These are phyloP conservation scores for Pristionchus fissidentatus DNA, from an alignment of 2,888 invertebrate species.

Conservation along the genomic window DNA sequence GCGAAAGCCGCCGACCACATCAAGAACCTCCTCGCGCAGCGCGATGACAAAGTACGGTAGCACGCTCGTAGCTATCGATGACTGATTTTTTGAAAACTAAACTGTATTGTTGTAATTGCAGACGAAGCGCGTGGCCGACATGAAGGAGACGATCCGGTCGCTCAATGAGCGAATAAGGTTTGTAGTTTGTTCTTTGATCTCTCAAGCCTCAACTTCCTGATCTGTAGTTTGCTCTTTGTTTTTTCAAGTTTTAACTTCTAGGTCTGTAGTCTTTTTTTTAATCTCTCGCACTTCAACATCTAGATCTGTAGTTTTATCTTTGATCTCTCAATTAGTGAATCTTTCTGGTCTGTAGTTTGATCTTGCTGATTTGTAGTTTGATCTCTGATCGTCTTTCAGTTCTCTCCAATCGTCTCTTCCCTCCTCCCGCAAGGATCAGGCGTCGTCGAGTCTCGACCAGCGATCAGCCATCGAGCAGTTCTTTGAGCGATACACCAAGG, in stretches of 20 bases:
- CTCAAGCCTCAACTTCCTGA: too few relatives aligned
- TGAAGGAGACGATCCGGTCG: slow-evolving; percentile 57
- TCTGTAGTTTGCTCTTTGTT: too few relatives aligned
- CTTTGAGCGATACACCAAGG: slow-evolving; percentile 64
- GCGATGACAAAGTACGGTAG: slow-evolving; percentile 52
- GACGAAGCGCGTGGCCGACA: slow-evolving; percentile 47
- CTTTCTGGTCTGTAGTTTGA: background rate
- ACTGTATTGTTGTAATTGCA: background rate
- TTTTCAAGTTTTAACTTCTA: too few relatives aligned
- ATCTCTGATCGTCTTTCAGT: slow-evolving; percentile 56
- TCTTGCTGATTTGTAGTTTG: background rate
- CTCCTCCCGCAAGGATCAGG: slow-evolving; percentile 54
- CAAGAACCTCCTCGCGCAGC: slow-evolving; percentile 57
- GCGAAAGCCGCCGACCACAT: slow-evolving; percentile 73
- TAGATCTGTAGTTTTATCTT: background rate
- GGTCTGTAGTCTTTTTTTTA: too few relatives aligned
- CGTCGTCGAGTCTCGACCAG: slow-evolving; percentile 53
- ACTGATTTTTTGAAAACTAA: background rate
- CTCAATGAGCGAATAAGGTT: slow-evolving; percentile 55
- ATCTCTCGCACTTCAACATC: too few relatives aligned
- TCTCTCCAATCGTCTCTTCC: slow-evolving; percentile 71
- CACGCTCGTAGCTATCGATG: background rate
- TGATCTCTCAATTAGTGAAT: background rate
- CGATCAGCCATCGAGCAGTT: slow-evolving; percentile 60
- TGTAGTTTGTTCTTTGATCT: background rate